Evolutionary conservation across 2,797 vertebrate species (phyloP).

Genomic region (Sparus aurata): DNA sequence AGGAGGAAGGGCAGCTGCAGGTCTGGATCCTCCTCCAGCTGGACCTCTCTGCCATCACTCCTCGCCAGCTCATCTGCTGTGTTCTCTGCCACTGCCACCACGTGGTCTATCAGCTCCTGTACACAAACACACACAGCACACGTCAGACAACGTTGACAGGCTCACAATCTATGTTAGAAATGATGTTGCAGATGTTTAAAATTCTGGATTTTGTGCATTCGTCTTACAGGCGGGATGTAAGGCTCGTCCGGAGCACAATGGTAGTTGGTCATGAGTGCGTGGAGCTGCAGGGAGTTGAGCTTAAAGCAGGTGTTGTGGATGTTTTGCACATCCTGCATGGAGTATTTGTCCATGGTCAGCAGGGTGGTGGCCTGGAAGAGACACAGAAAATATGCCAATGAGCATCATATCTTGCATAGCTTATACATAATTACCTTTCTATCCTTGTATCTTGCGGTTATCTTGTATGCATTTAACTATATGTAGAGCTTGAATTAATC

Average conservation of each 20-base stretch:
- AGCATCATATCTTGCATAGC: background rate
- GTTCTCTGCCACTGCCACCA: slow-evolving; percentile 96
- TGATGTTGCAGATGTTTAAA: no score
- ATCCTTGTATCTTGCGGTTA: background rate
- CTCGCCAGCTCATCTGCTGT: slow-evolving; percentile 96
- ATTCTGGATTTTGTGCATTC: background rate
- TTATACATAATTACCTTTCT: background rate
- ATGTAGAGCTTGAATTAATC: background rate
- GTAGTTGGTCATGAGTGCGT: slow-evolving; percentile 96
- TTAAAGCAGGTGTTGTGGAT: slow-evolving; percentile 99
- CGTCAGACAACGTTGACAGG: background rate
- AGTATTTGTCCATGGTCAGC: slow-evolving; percentile 99
- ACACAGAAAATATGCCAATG: background rate
- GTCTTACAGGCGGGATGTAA: slow-evolving; percentile 93
- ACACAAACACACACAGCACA: slow-evolving; percentile 4
- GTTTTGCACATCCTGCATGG: slow-evolving; percentile 93
- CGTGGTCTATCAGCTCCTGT: slow-evolving; percentile 95
- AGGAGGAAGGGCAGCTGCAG: slow-evolving; percentile 97
- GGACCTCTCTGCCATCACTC: slow-evolving; percentile 95
- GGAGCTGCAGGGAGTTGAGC: slow-evolving; percentile 96
- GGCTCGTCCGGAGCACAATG: slow-evolving; percentile 98
- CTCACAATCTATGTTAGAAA: background rate
- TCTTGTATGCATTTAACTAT: background rate
- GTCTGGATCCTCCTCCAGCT: slow-evolving; percentile 97
- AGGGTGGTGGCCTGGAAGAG: slow-evolving; percentile 92